These are phyloP conservation scores for Polylopha cassiicola DNA, from an alignment of 2,888 invertebrate genomes.

Conservation along the genomic window DNA sequence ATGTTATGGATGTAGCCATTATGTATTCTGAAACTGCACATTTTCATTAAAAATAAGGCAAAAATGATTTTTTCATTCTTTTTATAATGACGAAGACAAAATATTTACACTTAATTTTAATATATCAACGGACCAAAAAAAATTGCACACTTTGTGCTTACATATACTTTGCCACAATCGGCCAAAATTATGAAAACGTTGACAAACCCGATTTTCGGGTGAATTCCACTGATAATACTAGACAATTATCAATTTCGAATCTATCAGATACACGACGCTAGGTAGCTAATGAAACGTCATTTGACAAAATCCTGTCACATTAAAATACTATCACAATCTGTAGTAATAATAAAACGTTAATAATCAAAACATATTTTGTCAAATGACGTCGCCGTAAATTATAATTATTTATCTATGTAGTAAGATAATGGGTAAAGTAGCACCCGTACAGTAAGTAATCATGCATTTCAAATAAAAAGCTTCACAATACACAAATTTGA, in stretches of 20 bases:
- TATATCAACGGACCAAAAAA: slow-evolving; percentile 49
- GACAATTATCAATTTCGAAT: slow-evolving; percentile 67
- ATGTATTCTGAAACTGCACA: too few species aligned
- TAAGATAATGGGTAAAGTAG: slow-evolving; percentile 2
- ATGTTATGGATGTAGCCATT: too few species aligned
- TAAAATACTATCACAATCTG: slow-evolving; percentile 27
- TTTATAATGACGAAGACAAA: too few species aligned
- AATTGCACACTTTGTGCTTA: slow-evolving; percentile 63
- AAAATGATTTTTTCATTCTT: too few species aligned
- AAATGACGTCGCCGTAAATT: slow-evolving; percentile 10
- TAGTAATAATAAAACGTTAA: slow-evolving; percentile 21
- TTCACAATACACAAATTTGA: slow-evolving; percentile 18
- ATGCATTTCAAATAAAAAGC: slow-evolving; percentile 17
- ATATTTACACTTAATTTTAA: slow-evolving; percentile 32
- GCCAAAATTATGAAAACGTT: slow-evolving; percentile 42
- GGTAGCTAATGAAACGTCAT: slow-evolving; percentile 28
- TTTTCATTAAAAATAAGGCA: too few species aligned
- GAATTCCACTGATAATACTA: slow-evolving; percentile 54
- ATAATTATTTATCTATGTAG: slow-evolving; percentile 9
- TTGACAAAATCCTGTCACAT: slow-evolving; percentile 28
- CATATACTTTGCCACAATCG: slow-evolving; percentile 44
- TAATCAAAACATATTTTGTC: slow-evolving; percentile 12
- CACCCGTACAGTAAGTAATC: slow-evolving; percentile 11
- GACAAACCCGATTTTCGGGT: slow-evolving; percentile 44
- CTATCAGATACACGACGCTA: slow-evolving; percentile 60